Evolutionary conservation across 2,113 vertebrate genomes (phyloP).

Genomic region (Brachyhypopomus occidentalis): DNA sequence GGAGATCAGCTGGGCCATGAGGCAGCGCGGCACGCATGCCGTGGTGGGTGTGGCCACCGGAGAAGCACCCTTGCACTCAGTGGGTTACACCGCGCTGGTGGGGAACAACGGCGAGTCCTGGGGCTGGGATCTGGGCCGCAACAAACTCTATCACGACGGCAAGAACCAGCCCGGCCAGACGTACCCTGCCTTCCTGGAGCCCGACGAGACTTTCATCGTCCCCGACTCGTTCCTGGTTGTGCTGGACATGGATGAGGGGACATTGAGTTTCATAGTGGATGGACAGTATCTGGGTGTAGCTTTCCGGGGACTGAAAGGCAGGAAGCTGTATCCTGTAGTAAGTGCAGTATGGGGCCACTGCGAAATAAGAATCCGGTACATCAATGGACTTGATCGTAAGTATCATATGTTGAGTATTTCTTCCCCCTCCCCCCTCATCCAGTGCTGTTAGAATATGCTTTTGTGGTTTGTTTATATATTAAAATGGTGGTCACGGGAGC

Average conservation of each 20-base stretch:
- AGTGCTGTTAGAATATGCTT: neutral
- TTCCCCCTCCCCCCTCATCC: neutral
- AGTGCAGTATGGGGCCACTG: conserved; percentile 99
- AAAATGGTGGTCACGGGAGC: neutral
- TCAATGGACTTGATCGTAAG: conserved; percentile 99
- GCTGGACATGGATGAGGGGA: conserved; percentile 98
- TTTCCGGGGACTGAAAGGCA: conserved; percentile 94
- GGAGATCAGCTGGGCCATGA: conserved; percentile 98
- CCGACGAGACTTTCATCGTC: conserved; percentile 94
- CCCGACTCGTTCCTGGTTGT: conserved; percentile 96
- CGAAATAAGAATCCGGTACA: conserved; percentile 97
- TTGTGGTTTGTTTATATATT: conserved; percentile 26
- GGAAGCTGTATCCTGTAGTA: conserved; percentile 94
- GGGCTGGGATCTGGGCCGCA: conserved; percentile 98
- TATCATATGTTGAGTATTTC: conserved; percentile 59
- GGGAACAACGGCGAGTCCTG: conserved; percentile 95
- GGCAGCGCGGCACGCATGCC: conserved; percentile 93
- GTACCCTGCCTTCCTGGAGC: conserved; percentile 91
- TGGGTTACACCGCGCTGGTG: conserved; percentile 93
- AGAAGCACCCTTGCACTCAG: conserved; percentile 90
- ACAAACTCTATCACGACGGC: conserved; percentile 95
- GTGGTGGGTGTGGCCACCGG: conserved; percentile 92
- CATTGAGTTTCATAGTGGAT: conserved; percentile 93
- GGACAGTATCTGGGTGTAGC: conserved; percentile 98
- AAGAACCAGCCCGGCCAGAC: conserved; percentile 93